Percentiles rank a stretch among this genome's conserved stretches.
Conservation (phyloP, 2,113 vertebrate genomes). For the Daubentonia madagascariensis region DNA sequence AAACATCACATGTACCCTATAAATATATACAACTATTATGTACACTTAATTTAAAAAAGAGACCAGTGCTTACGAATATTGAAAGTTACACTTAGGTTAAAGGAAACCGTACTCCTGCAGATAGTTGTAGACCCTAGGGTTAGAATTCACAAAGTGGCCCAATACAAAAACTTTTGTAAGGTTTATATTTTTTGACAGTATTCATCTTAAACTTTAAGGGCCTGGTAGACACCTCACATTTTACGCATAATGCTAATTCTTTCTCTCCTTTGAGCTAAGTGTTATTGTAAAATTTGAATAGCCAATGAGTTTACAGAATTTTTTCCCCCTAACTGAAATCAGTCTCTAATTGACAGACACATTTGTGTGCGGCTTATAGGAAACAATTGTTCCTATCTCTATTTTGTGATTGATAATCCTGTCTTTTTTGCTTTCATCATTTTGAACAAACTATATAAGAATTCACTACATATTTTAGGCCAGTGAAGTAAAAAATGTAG, state of each 20-base stretch:
- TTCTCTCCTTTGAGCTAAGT: neutral
- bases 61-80: neutral
- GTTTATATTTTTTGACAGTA: neutral
- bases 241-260: neutral
- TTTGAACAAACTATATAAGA: neutral
- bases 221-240: neutral
- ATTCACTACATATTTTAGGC: neutral
- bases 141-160: neutral
- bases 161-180: neutral
- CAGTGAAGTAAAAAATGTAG: neutral
- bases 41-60: neutral
- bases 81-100: neutral
- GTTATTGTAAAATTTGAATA: neutral
- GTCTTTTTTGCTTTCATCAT: neutral
- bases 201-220: neutral
- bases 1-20: too few species aligned
- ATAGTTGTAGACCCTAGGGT: neutral
- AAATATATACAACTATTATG: too few species aligned
- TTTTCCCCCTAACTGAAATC: conserved; percentile 42
- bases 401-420: neutral
- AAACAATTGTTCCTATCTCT: conserved; percentile 12
- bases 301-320: neutral
- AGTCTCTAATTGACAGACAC: conserved; percentile 49
- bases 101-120: neutral
- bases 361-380: conserved; percentile 22